Evolutionary conservation across 92 coral and sea anemone genomes (phyloP).

Genomic region (Actinernus sp.): DNA sequence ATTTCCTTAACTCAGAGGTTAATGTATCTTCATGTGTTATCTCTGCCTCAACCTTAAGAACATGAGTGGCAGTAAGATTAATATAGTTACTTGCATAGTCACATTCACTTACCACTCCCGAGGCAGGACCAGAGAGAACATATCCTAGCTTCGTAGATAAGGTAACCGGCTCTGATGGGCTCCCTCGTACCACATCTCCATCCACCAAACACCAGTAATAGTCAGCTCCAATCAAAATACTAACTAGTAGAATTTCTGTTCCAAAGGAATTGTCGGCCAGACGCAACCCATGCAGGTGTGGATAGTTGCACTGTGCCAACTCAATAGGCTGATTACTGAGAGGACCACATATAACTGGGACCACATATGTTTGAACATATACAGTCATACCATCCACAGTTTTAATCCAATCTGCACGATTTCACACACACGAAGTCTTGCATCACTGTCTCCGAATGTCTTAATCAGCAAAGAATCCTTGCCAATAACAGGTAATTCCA

Average conservation of each 20-base stretch:
- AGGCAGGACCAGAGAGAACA: slow-evolving; percentile 20
- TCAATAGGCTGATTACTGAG: slow-evolving; percentile 22
- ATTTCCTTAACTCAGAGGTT: background rate
- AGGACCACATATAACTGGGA: slow-evolving; percentile 50
- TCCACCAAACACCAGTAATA: slow-evolving; percentile 27
- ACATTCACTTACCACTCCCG: background rate
- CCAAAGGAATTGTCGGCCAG: slow-evolving; percentile 12
- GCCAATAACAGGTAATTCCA: slow-evolving; percentile 12
- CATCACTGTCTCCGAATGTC: slow-evolving; percentile 35
- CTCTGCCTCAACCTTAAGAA: background rate
- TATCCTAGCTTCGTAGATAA: slow-evolving; percentile 9
- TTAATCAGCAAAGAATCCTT: slow-evolving; percentile 35
- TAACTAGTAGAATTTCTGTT: background rate
- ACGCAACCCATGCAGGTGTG: slow-evolving; percentile 4
- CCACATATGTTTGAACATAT: slow-evolving; percentile 17
- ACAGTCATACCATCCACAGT: slow-evolving; percentile 26
- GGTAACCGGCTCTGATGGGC: slow-evolving; percentile 13
- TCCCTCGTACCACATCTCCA: background rate
- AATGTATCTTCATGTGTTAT: no score
- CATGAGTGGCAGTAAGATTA: slow-evolving; percentile 8
- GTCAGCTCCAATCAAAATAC: slow-evolving; percentile 29
- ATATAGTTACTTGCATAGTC: background rate
- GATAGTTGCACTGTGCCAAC: background rate
- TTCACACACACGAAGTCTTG: slow-evolving; percentile 28
- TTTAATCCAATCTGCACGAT: slow-evolving; percentile 24